These are phyloP conservation scores for Cotesia glomerata DNA, from an alignment of 1,140 invertebrate genomes.

Conservation along the genomic window DNA sequence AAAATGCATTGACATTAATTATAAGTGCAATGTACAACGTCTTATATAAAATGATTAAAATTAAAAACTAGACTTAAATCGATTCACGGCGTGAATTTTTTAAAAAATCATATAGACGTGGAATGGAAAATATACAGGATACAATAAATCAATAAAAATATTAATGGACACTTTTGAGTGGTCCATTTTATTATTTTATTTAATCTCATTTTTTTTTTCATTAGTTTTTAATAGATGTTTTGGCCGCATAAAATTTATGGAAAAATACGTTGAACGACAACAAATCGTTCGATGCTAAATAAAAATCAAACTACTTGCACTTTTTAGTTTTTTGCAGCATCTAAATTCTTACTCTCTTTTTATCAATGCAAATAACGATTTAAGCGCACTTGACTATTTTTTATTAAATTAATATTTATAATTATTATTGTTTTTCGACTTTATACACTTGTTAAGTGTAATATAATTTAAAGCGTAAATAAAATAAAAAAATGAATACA, in stretches of 20 bases:
- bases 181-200: not conserved
- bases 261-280: constrained; percentile 33
- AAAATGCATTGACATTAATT: constrained; percentile 29
- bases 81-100: constrained; percentile 6
- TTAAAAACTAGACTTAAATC: not conserved
- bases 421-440: not conserved
- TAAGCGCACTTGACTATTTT: constrained; percentile 6
- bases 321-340: constrained; percentile 22
- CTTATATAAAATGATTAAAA: not conserved
- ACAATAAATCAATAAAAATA: constrained; percentile 5
- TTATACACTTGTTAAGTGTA: not conserved
- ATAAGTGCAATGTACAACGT: constrained; percentile 30
- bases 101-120: constrained; percentile 9
- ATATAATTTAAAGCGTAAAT: no score
- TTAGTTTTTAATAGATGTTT: constrained; percentile 14
- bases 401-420: not conserved
- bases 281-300: constrained; percentile 18
- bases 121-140: constrained; percentile 30
- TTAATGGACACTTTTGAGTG: not conserved
- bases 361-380: not conserved
- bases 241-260: constrained; percentile 26
- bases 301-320: constrained; percentile 31
- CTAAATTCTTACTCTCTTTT: constrained; percentile 9
- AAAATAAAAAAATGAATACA: not conserved
- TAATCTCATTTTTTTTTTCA: not conserved